These are phyloP conservation scores for Mylabris phalerata DNA, from an alignment of 1,140 invertebrate species.

Conservation along the genomic window DNA sequence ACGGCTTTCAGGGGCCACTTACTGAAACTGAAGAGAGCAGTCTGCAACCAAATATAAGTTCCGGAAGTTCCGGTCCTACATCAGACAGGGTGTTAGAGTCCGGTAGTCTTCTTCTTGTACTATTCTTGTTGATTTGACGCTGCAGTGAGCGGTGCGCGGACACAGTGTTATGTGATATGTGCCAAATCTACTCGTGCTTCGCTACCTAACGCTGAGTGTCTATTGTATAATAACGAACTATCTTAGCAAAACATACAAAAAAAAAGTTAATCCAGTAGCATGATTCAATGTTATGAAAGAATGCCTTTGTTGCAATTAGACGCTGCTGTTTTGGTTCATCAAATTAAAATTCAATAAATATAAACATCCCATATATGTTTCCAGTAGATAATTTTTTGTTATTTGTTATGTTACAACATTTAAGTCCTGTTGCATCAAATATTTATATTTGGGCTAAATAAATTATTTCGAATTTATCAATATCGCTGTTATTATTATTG, in stretches of 20 bases:
- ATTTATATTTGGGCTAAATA: conserved; percentile 23
- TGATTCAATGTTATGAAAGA: conserved; percentile 9
- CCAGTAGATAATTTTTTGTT: conserved; percentile 3
- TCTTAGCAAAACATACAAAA: conserved; percentile 5
- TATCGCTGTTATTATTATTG: background rate
- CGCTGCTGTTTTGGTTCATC: conserved; percentile 4
- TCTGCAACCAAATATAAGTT: conserved; percentile 23
- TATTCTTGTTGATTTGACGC: conserved; percentile 29
- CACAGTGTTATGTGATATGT: conserved; percentile 39
- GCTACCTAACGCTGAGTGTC: conserved; percentile 36
- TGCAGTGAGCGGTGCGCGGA: conserved; percentile 23
- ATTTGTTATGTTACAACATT: conserved; percentile 5
- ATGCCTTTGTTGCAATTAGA: conserved; percentile 15
- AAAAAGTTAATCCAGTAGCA: conserved; percentile 15
- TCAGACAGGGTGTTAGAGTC: conserved; percentile 18
- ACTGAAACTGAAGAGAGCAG: conserved; percentile 32
- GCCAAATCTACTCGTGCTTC: conserved; percentile 42
- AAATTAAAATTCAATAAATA: background rate
- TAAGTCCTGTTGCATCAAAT: conserved; percentile 21
- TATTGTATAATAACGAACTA: conserved; percentile 24
- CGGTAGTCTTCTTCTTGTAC: conserved; percentile 22
- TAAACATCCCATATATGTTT: conserved; percentile 4
- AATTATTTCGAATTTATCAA: conserved; percentile 16
- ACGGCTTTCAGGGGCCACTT: conserved; percentile 36
- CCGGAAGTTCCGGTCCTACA: conserved; percentile 17